Evolutionary conservation across 2,888 invertebrate genomes (phyloP), one percentile per base, ranked within the genome.

Genomic region (Ormyrus pomaceus): DNA sequence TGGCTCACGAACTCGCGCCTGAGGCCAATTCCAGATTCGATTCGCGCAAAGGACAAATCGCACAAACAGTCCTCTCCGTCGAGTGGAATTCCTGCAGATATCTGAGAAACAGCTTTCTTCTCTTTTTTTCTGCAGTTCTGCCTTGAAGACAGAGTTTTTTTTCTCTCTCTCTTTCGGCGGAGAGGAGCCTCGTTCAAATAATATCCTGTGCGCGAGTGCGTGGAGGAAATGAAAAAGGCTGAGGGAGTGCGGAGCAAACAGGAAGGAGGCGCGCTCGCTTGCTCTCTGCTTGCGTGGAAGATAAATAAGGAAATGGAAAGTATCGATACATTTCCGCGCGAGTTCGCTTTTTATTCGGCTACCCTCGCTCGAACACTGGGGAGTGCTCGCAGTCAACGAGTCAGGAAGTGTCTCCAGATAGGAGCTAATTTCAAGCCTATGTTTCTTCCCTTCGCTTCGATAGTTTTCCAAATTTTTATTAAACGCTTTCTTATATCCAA

Each of bases 251-350:
- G 56, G 62, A 69, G 79, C 46, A 66, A 74, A 79, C 69, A 69
- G 70, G 73, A 75, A 71, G 74, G 19, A 53, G 53, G 71, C 10
- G 46, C 56, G 62, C 11, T 19, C 58, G 19, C 19, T 34, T 55
- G 55, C 69, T 62, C 34, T 19, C 19, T 19, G 65, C 13, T n/a
- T 50, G 66, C 70, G 53, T n/a, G 34, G 59, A 74, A 71, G 81
- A 81, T 81, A 78, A 81, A 81, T 78, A 81, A 78, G 81, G 81
- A 81, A 81, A 78, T 81, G 75, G 81, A 78, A 81, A 81, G 78
- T 75, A 81, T 81, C 75, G 81, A 78, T 78, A 81, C 64, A 75
- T 81, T 77, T 77, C 74, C 74, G 70, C 65, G 59, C 45, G 50
- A 50, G 45, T 10, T 64, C 19, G 65, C 51, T 74, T 73, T 72